Percentiles rank a stretch among this genome's conserved stretches.
phyloP scores from a whole-genome alignment of 2,113 vertebrate species.

The Uropsilus gracilis region DNA sequence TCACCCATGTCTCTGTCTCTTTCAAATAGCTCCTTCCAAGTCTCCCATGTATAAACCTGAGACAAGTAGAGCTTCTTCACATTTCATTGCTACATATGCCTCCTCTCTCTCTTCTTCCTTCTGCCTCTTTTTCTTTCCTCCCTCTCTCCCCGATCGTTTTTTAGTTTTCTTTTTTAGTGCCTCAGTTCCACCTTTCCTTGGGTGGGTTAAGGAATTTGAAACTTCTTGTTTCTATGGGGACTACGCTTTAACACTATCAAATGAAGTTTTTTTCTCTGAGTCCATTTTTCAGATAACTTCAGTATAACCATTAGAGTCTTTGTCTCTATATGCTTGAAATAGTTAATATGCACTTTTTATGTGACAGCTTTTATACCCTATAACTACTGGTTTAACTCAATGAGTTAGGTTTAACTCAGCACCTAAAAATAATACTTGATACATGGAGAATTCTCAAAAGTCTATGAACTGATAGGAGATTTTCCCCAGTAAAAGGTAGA shows the following conservation, averaged over 20 bases:
- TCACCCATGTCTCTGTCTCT: too few species aligned
- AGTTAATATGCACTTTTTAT: neutral
- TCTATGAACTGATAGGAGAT: neutral
- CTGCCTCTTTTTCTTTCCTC: too few species aligned
- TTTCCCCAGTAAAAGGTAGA: neutral
- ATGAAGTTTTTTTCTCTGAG: neutral
- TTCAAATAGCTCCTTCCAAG: too few species aligned
- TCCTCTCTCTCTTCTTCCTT: too few species aligned
- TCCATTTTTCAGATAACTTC: neutral
- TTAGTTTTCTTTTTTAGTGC: neutral
- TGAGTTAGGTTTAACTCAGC: neutral
- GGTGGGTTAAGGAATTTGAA: too few species aligned
- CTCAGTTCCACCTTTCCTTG: neutral
- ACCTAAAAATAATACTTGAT: neutral
- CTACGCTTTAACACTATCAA: too few species aligned
- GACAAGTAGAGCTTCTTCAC: too few species aligned
- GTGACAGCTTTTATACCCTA: neutral
- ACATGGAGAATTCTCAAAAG: neutral
- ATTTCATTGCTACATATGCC: too few species aligned
- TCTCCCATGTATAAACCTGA: too few species aligned
- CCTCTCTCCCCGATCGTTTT: too few species aligned
- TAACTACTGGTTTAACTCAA: neutral
- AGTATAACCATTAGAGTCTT: neutral
- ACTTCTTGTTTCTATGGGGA: neutral
- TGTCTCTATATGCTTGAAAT: neutral